These are phyloP conservation scores for Macaca nemestrina DNA, from an alignment of 2,113 vertebrate species.

Conservation along the genomic window DNA sequence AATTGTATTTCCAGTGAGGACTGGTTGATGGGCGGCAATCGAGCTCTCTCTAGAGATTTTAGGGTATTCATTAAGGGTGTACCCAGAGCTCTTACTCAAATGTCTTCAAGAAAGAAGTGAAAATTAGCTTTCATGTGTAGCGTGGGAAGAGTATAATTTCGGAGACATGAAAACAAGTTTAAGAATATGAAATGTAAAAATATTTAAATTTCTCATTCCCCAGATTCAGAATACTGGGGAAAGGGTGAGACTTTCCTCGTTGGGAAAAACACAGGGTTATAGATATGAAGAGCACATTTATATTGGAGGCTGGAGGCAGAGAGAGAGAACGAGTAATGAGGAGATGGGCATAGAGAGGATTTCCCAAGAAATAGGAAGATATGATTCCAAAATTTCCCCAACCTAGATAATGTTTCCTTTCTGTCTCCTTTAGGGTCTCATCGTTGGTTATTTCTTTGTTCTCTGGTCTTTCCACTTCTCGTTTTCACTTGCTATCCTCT, in stretches of 20 bases:
- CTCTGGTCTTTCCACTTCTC: not conserved
- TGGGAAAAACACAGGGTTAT: not conserved
- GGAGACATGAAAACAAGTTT: not conserved
- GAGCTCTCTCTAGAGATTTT: not conserved
- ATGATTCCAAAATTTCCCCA: not conserved
- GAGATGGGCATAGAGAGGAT: not conserved
- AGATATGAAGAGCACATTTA: not conserved
- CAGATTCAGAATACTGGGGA: not conserved
- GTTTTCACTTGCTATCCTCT: not conserved
- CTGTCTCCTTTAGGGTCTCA: not conserved
- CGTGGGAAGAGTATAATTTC: not conserved
- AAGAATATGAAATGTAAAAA: not conserved
- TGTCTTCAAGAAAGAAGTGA: not conserved
- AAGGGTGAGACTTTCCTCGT: not conserved
- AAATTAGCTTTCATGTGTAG: not conserved
- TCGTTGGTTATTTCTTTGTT: not conserved
- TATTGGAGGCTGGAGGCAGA: not conserved
- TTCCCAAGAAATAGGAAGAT: not conserved
- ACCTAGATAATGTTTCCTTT: not conserved
- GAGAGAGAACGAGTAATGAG: not conserved
- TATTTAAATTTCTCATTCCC: slow-evolving; percentile 5
- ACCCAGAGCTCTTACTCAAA: not conserved
- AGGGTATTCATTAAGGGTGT: not conserved
- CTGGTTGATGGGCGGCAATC: not conserved
- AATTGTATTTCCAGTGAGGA: not conserved